Conservation (phyloP, 1,140 invertebrate species). For the Bombus soroeensis region DNA sequence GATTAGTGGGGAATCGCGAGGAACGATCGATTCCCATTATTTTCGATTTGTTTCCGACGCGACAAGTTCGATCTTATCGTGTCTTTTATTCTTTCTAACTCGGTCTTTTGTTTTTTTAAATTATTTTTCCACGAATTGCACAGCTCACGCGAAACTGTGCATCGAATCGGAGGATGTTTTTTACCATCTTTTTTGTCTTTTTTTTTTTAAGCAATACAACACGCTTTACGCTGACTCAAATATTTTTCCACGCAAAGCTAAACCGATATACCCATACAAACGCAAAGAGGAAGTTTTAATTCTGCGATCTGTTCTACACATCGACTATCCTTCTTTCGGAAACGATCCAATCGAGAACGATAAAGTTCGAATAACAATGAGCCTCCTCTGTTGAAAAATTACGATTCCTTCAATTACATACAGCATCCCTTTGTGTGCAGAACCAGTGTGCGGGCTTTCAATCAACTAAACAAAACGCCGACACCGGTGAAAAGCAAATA, state of each 20-base stretch:
- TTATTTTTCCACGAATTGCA: too few relatives aligned
- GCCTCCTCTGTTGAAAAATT: conserved; percentile 7
- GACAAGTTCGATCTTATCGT: too few relatives aligned
- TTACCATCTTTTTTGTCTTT: too few relatives aligned
- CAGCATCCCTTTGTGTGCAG: background rate
- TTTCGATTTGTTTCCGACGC: too few relatives aligned
- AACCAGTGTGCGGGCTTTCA: background rate
- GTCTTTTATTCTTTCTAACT: too few relatives aligned
- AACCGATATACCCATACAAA: background rate
- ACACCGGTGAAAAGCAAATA: conserved; percentile 1
- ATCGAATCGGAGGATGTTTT: too few relatives aligned
- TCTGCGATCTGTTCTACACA: background rate
- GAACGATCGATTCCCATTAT: too few relatives aligned
- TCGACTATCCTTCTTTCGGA: background rate
- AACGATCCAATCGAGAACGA: background rate
- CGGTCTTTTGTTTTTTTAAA: too few relatives aligned
- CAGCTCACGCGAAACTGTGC: too few relatives aligned
- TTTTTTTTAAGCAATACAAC: background rate
- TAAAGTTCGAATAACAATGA: conserved; percentile 17
- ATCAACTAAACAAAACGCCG: conserved; percentile 6
- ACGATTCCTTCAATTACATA: conserved; percentile 13
- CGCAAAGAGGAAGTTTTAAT: conserved; percentile 21
- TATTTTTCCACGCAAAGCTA: background rate
- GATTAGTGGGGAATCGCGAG: too few relatives aligned
- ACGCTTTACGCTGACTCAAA: background rate